Conservation (phyloP, 2,113 vertebrate genomes). For the Polypterus bichir region DNA sequence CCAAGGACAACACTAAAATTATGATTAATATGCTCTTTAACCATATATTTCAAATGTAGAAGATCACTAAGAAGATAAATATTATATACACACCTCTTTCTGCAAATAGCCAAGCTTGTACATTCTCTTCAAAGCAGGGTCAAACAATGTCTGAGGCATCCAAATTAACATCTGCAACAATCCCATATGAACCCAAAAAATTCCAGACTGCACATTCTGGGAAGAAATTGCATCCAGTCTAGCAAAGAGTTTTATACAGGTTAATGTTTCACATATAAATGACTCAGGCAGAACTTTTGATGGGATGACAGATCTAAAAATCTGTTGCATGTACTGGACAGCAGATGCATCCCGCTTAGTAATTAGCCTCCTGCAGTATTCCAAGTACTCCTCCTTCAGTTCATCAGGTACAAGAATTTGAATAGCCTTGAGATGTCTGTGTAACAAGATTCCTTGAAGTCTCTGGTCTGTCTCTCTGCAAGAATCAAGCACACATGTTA, state of each 20-base stretch:
- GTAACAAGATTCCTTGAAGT: conserved; percentile 66
- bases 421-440: conserved; percentile 63
- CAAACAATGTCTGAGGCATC: conserved; percentile 81
- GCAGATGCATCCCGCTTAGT: conserved; percentile 43
- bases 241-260: conserved; percentile 71
- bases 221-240: conserved; percentile 41
- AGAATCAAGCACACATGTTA: conserved; percentile 11
- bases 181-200: conserved; percentile 85
- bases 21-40: no score
- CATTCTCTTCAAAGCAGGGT: conserved; percentile 80
- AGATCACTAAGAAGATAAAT: not conserved
- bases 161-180: conserved; percentile 81
- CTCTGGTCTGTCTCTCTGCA: conserved; percentile 59
- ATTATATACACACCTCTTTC: conserved; percentile 65
- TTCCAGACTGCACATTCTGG: conserved; percentile 53
- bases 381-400: conserved; percentile 58
- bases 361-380: conserved; percentile 60
- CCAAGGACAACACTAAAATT: no score
- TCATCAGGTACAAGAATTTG: conserved; percentile 61
- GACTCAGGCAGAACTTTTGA: conserved; percentile 62
- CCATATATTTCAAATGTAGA: no score
- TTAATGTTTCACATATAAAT: conserved; percentile 55
- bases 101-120: conserved; percentile 80
- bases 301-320: conserved; percentile 52
- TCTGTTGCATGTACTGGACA: conserved; percentile 60